phyloP scores from a whole-genome alignment of 2,113 vertebrate species.

The Brachyistius frenatus region DNA sequence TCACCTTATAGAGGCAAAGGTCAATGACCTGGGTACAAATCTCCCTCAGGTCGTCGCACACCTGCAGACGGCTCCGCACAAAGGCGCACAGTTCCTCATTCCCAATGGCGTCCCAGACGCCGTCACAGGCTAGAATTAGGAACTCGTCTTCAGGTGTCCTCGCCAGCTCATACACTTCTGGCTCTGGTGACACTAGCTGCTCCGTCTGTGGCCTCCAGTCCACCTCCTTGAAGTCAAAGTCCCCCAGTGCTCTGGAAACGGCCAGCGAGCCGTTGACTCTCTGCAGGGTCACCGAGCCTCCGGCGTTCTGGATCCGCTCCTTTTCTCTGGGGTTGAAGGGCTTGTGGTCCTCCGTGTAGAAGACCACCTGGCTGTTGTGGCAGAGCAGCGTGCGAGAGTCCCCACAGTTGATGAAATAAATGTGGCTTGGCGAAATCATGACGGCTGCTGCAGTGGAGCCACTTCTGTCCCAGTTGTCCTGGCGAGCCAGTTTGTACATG shows the following conservation, averaged over 20 bases:
- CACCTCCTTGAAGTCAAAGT: slow-evolving; percentile 88
- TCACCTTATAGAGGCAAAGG: slow-evolving; percentile 89
- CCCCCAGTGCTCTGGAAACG: slow-evolving; percentile 86
- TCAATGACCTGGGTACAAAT: slow-evolving; percentile 87
- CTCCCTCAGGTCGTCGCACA: slow-evolving; percentile 85
- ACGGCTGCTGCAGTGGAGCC: slow-evolving; percentile 84
- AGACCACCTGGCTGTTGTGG: slow-evolving; percentile 78
- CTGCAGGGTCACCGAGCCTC: slow-evolving; percentile 85
- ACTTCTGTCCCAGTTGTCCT: slow-evolving; percentile 82
- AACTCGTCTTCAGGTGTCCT: slow-evolving; percentile 85
- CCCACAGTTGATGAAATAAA: slow-evolving; percentile 89
- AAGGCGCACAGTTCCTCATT: slow-evolving; percentile 84
- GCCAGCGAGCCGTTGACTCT: slow-evolving; percentile 88
- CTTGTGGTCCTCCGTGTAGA: slow-evolving; percentile 89
- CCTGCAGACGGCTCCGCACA: slow-evolving; percentile 82
- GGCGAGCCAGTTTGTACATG: slow-evolving; percentile 81
- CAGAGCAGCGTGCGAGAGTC: slow-evolving; percentile 88
- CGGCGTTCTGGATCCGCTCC: slow-evolving; percentile 87
- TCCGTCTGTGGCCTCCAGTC: slow-evolving; percentile 84
- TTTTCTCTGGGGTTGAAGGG: slow-evolving; percentile 85
- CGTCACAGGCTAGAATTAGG: slow-evolving; percentile 87
- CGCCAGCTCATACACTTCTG: slow-evolving; percentile 85
- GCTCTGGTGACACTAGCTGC: slow-evolving; percentile 88
- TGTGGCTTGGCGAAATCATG: slow-evolving; percentile 81
- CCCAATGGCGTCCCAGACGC: slow-evolving; percentile 87